A percentile compares a stretch with the other conserved stretches of the same genome.
Conservation (phyloP, 2,797 vertebrate species). For the Monodelphis domestica region DNA sequence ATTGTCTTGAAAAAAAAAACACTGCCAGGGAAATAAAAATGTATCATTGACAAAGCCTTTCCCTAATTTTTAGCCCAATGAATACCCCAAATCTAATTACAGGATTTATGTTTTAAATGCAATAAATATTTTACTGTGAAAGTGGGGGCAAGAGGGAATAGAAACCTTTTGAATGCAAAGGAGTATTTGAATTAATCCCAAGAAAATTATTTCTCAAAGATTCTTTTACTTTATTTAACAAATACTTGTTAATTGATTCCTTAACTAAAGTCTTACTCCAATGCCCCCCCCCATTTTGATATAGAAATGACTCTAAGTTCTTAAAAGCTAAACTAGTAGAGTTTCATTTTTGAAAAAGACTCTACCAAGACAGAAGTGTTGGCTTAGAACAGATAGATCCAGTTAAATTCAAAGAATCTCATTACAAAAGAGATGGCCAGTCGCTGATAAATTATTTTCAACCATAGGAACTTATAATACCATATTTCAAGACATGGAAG, state of each 20-base stretch:
- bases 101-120: background rate
- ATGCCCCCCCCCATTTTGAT: background rate
- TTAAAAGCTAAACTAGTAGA: background rate
- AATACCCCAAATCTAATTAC: background rate
- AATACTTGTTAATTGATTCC: background rate
- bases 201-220: background rate
- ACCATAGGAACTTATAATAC: background rate
- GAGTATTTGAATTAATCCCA: background rate
- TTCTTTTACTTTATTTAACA: background rate
- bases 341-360: background rate
- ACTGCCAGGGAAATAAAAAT: background rate
- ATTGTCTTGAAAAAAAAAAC: background rate
- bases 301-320: background rate
- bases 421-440: background rate
- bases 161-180: background rate
- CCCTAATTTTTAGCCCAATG: background rate
- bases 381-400: background rate
- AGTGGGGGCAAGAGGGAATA: background rate
- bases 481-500: background rate
- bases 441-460: background rate
- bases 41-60: background rate
- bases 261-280: background rate
- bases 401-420: background rate
- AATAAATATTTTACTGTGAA: background rate
- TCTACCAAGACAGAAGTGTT: background rate